Percentiles rank a stretch among this genome's conserved stretches.
Evolutionary conservation across 2,888 invertebrate species (phyloP).

Genomic region (Heliconius hortense): DNA sequence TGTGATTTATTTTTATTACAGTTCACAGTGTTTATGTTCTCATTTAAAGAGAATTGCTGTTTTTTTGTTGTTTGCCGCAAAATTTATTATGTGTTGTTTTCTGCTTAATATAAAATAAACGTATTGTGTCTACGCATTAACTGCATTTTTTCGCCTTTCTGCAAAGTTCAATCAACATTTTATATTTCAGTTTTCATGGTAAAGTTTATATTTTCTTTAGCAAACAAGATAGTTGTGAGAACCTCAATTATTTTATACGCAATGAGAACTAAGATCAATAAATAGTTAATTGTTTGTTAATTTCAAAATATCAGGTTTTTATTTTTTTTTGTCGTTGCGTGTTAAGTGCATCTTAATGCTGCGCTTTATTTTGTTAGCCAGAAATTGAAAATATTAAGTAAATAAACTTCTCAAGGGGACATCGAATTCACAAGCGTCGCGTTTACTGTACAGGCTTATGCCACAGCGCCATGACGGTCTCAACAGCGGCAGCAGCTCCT

Average conservation of each 20-base stretch:
- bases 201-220: neutral
- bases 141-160: neutral
- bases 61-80: neutral
- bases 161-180: neutral
- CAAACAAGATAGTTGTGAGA: neutral
- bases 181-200: neutral
- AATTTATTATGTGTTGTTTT: conserved; percentile 22
- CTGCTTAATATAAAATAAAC: conserved; percentile 1
- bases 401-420: no score
- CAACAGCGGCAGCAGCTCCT: no score
- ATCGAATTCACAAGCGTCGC: no score
- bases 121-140: neutral
- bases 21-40: conserved; percentile 19
- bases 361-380: no score
- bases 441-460: no score
- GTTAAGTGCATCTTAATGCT: no score
- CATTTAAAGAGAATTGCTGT: conserved; percentile 6
- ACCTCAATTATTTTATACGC: neutral
- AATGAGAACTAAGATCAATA: no score
- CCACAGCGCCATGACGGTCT: no score
- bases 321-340: no score
- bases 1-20: conserved; percentile 26
- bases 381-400: no score
- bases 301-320: no score
- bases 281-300: no score